These are phyloP conservation scores for Rhingia rostrata DNA, from an alignment of 2,888 invertebrate genomes.

Conservation along the genomic window DNA sequence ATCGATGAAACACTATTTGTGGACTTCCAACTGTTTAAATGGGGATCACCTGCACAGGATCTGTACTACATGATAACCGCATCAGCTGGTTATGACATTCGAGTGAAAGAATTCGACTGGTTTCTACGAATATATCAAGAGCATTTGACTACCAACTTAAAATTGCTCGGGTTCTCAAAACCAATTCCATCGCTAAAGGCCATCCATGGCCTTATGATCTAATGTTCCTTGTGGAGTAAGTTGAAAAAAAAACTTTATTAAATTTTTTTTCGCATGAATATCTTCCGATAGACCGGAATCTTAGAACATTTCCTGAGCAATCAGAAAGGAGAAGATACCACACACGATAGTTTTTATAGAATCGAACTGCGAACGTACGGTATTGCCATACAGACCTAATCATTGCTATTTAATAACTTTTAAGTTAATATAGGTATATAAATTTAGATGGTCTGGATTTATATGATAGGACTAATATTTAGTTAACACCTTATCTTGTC, in stretches of 20 bases:
- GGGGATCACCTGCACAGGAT: slow-evolving; percentile 78
- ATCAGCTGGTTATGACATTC: slow-evolving; percentile 78
- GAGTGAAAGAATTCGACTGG: slow-evolving; percentile 79
- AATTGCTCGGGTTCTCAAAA: slow-evolving; percentile 77
- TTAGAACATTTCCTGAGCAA: slow-evolving; percentile 76
- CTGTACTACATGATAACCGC: slow-evolving; percentile 79
- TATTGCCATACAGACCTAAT: too few species aligned
- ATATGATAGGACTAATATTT: too few species aligned
- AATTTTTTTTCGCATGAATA: slow-evolving; percentile 75
- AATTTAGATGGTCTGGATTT: too few species aligned
- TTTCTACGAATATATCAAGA: slow-evolving; percentile 80
- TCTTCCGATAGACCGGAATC: slow-evolving; percentile 77
- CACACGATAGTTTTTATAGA: too few species aligned
- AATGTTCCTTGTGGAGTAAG: slow-evolving; percentile 78
- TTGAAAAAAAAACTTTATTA: background rate
- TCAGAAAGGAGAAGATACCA: too few species aligned
- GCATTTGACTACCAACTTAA: slow-evolving; percentile 76
- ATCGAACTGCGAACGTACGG: too few species aligned
- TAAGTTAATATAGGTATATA: too few species aligned
- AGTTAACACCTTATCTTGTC: too few species aligned
- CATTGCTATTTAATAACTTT: too few species aligned
- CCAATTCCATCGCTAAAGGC: slow-evolving; percentile 77
- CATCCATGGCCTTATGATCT: slow-evolving; percentile 78
- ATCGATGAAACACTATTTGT: slow-evolving; percentile 78
- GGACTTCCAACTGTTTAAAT: slow-evolving; percentile 78